Conservation (phyloP, 2,797 vertebrate genomes). For the Esox lucius region DNA sequence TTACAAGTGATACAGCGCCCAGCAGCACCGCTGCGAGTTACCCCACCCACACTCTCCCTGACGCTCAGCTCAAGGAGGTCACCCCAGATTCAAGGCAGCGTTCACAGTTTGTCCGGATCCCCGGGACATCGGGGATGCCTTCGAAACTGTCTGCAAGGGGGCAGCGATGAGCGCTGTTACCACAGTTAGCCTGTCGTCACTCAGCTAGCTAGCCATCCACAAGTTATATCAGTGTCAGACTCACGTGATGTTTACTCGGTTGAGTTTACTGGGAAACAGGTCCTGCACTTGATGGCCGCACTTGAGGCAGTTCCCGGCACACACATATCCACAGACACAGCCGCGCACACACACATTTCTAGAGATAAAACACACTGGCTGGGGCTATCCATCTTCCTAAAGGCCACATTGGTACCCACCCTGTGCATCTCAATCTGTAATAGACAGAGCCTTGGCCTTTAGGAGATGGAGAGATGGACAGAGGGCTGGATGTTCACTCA, state of each 20-base stretch:
- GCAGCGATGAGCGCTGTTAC: no score
- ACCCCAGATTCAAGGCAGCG: no score
- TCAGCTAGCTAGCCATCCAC: not conserved
- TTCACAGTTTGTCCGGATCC: no score
- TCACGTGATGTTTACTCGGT: not conserved
- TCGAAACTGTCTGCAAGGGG: no score
- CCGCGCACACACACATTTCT: not conserved
- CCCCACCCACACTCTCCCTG: no score
- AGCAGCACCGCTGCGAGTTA: no score
- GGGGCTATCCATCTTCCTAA: not conserved
- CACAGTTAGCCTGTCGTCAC: no score
- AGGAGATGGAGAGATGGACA: constrained; percentile 30
- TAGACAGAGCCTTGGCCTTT: constrained; percentile 38
- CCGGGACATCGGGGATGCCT: no score
- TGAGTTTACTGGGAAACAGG: not conserved
- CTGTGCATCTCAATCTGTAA: not conserved
- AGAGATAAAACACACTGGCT: not conserved
- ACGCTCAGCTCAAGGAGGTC: no score
- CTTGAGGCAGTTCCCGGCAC: not conserved
- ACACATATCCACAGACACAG: no score
- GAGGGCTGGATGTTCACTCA: not conserved
- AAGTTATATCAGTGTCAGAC: not conserved
- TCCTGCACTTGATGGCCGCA: not conserved
- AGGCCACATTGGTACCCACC: not conserved
- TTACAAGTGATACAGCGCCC: no score